Evolutionary conservation across 2,113 vertebrate species (phyloP).

Genomic region (Tupaia tana): DNA sequence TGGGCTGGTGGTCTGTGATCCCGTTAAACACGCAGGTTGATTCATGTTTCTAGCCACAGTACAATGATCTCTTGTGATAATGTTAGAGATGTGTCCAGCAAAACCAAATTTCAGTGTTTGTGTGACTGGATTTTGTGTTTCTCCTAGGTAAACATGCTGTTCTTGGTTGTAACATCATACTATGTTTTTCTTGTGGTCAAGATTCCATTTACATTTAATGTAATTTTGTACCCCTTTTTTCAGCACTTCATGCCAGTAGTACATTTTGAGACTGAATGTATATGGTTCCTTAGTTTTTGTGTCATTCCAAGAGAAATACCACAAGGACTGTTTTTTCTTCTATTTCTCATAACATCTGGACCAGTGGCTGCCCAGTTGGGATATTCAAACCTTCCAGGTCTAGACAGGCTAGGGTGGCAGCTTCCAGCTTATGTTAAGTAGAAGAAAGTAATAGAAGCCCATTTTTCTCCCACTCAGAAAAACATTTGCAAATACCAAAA

Average conservation of each 20-base stretch:
- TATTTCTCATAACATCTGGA: slow-evolving; percentile 81
- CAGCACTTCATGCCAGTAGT: slow-evolving; percentile 67
- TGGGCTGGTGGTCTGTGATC: not conserved
- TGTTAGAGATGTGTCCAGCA: not conserved
- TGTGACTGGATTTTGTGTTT: slow-evolving; percentile 47
- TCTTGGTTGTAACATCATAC: slow-evolving; percentile 65
- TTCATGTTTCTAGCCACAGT: not conserved
- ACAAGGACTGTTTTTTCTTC: slow-evolving; percentile 80
- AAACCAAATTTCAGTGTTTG: slow-evolving; percentile 30
- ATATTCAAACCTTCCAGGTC: slow-evolving; percentile 76
- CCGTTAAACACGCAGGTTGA: not conserved
- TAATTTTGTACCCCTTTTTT: slow-evolving; percentile 74
- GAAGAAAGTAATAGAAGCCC: slow-evolving; percentile 30
- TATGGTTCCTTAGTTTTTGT: slow-evolving; percentile 77
- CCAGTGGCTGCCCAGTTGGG: slow-evolving; percentile 71
- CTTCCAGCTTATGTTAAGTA: slow-evolving; percentile 67
- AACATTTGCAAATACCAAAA: slow-evolving; percentile 66
- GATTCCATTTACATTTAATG: slow-evolving; percentile 70
- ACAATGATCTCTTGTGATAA: not conserved
- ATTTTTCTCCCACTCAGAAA: slow-evolving; percentile 39
- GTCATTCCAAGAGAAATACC: slow-evolving; percentile 86
- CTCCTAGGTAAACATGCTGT: slow-evolving; percentile 57
- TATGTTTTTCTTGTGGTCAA: slow-evolving; percentile 80
- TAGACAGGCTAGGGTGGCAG: slow-evolving; percentile 72
- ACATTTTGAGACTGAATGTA: slow-evolving; percentile 80